Evolutionary conservation across 2,113 vertebrate species (phyloP), one percentile per base, ranked within the genome.

Genomic region (Vulpes vulpes): DNA sequence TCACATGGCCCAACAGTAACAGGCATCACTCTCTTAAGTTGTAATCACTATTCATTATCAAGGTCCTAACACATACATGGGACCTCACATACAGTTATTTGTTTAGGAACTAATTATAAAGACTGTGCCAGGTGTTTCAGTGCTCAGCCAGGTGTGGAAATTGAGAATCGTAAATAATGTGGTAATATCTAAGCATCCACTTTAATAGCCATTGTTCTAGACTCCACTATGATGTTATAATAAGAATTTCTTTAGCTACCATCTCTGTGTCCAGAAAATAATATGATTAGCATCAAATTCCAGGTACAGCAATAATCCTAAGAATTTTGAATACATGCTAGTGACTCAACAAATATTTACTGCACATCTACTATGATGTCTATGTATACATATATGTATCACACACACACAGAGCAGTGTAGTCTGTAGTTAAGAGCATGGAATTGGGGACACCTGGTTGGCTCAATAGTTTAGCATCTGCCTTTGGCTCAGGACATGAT

Each of bases 31-130:
- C 25, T 14, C 3, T 10, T 4, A 16, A 30, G 17, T 10, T 27
- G 7, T 11, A n/a, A 10, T 76, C 20, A 25, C 22, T 27, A 30
- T 27, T 79, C 16, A 78, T 81, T 76, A 30, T 16, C 6, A 8
- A 84, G 25, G 8, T 19, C 22, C 85, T 76, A 38, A 62, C 51
- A n/a, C 59, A 30, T 23, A 14, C 19, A 35, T 6, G 51, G n/a
- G 51, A 71, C 6, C 11, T 4, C 27, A 67, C 22, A 51, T 27
- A 74, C 6, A 87, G 57, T 14, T 87, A n/a, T 83, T 78, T 78
- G 43, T 80, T 79, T 49, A 95, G n/a, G 84, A 92, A 74, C 69
- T 43, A 53, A 74, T 94, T 65, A 30, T 30, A 51, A 83, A 71
- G n/a, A 43, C 84, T 51, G 0, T 69, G 62, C 51, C 38, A 51